Percentiles rank a stretch among this genome's conserved stretches.
These are phyloP conservation scores for Branchellion lobata DNA, from an alignment of 2,888 invertebrate species.

Conservation along the genomic window DNA sequence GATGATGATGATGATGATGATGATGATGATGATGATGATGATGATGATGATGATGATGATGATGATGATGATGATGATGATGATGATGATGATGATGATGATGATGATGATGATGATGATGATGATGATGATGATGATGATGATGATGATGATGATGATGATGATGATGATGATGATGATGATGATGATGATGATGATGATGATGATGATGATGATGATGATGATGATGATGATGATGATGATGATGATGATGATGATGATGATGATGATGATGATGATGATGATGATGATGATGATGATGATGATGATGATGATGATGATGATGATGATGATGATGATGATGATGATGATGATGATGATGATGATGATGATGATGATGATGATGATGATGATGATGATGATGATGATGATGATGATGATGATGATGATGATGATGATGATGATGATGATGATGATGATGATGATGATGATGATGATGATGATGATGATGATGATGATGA, in stretches of 20 bases:
- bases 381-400: slow-evolving; percentile 20
- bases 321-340: slow-evolving; percentile 20
- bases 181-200: slow-evolving; percentile 19
- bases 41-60: slow-evolving; percentile 45
- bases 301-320: slow-evolving; percentile 19
- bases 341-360: slow-evolving; percentile 10
- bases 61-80: slow-evolving; percentile 44
- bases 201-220: slow-evolving; percentile 20
- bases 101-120: slow-evolving; percentile 40
- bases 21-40: slow-evolving; percentile 47
- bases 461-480: slow-evolving; percentile 10
- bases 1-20: slow-evolving; percentile 45
- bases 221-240: slow-evolving; percentile 10
- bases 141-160: slow-evolving; percentile 20
- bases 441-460: slow-evolving; percentile 20
- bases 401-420: slow-evolving; percentile 10
- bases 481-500: slow-evolving; percentile 19
- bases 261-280: slow-evolving; percentile 20
- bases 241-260: slow-evolving; percentile 19
- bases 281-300: slow-evolving; percentile 10
- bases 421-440: slow-evolving; percentile 19
- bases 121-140: slow-evolving; percentile 19
- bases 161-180: slow-evolving; percentile 10
- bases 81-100: slow-evolving; percentile 39
- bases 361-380: slow-evolving; percentile 19